Evolutionary conservation across 2,797 vertebrate genomes (phyloP), one percentile per base, ranked within the genome.

Genomic region (Caiman crocodilus): DNA sequence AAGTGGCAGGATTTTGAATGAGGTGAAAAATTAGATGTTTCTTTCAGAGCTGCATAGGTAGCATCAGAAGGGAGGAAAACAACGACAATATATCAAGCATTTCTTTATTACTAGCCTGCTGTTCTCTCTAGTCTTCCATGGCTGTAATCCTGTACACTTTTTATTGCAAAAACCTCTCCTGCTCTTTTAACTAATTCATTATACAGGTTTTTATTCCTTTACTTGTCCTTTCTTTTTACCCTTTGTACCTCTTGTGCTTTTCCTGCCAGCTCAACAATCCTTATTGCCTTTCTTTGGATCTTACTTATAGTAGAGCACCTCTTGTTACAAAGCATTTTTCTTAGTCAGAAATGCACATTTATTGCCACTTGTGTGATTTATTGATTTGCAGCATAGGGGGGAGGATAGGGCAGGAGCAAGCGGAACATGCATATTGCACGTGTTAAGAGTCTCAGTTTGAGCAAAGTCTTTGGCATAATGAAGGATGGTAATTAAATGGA

Each of bases 271-370:
- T 6, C 26, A 17, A 25, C 2, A 28, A 15, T 50, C 12, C 7
- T 4, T 60, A 20, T 59, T 17, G 30, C 42, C 16, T 9, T 71
- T 69, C 87, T 86, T 78, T 80, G 7, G 1, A 18, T 88, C 64
- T 82, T 0, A 0, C 5, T 35, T 7, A 73, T 5, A 3, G 7
- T 4, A 75, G 23, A 20, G 2, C 3, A 74, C 6, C 64, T 18
- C 93, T 79, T 23, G 5, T 30, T 82, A 10, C 30, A 18, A 92
- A 84, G 50, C 30, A 50, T 50, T 50, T 50, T 50, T 50, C 42
- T 50, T 50, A 50, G 42, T 50, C 42, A 65, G 77, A 85, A 89
- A 59, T 55, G 3, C 55, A 59, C 30, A 83, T 69, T 3, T 57
- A 76, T 65, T 56, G n/a, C 50, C 86, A n/a, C 42, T 20, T 13